Conservation (phyloP, 2,113 vertebrate genomes). For the Otocyon megalotis region DNA sequence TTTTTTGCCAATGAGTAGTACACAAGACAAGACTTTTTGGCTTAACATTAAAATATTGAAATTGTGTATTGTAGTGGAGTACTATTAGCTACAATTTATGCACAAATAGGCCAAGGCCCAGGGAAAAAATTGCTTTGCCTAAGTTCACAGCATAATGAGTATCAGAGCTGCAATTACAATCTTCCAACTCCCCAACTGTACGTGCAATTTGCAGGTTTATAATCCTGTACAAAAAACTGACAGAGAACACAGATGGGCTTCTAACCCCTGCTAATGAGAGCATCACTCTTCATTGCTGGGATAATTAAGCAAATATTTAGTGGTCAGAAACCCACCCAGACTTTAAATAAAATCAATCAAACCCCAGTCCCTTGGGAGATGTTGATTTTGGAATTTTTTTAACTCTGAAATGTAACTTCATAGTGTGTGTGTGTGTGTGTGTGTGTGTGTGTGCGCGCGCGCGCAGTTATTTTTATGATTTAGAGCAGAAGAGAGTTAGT, state of each 20-base stretch:
- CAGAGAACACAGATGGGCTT: constrained; percentile 76
- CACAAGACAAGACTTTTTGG: background rate
- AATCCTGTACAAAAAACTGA: constrained; percentile 43
- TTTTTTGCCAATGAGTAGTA: background rate
- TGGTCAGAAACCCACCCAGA: constrained; percentile 70
- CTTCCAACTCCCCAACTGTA: constrained; percentile 62
- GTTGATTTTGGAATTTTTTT: constrained; percentile 35
- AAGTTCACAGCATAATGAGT: constrained; percentile 67
- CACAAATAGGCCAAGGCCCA: constrained; percentile 37
- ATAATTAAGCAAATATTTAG: constrained; percentile 79
- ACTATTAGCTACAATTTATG: constrained; percentile 50
- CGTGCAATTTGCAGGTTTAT: constrained; percentile 69
- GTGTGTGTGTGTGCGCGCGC: background rate
- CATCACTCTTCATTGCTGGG: constrained; percentile 66
- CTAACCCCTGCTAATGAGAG: constrained; percentile 75
- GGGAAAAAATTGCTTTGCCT: background rate
- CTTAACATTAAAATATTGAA: constrained; percentile 29
- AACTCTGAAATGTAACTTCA: background rate
- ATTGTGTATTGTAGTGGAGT: background rate
- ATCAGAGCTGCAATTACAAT: constrained; percentile 65
- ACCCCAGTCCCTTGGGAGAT: constrained; percentile 18
- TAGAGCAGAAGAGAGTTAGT: constrained; percentile 37
- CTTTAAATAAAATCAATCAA: constrained; percentile 75
- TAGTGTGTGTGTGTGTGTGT: background rate
- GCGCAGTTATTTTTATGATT: constrained; percentile 36